Conservation (phyloP, 2,113 vertebrate species). For the Emydocephalus ijimae region DNA sequence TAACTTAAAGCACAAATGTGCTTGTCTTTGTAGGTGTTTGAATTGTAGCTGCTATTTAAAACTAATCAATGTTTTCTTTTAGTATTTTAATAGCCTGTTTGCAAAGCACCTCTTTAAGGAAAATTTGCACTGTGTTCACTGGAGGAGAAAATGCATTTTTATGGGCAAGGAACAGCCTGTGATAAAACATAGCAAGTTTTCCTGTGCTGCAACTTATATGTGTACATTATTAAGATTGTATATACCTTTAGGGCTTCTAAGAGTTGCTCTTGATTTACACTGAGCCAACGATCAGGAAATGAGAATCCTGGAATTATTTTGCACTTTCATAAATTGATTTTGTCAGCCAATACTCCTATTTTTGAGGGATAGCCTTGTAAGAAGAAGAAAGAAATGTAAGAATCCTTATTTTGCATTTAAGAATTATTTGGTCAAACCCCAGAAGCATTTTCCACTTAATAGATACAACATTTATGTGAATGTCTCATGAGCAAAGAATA, state of each 20-base stretch:
- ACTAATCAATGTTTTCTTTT: slow-evolving; percentile 68
- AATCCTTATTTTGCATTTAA: not conserved
- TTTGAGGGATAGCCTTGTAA: not conserved
- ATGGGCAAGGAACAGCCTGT: slow-evolving; percentile 23
- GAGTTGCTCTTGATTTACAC: not conserved
- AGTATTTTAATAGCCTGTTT: slow-evolving; percentile 65
- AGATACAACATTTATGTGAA: not conserved
- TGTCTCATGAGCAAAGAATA: not conserved
- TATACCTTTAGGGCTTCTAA: not conserved
- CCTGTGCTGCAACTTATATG: slow-evolving; percentile 15
- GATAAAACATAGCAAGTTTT: not conserved
- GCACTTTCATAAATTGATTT: not conserved
- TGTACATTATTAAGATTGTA: not conserved
- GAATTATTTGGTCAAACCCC: not conserved
- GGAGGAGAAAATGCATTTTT: slow-evolving; percentile 36
- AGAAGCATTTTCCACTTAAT: not conserved
- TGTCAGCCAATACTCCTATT: not conserved
- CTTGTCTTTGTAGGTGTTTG: slow-evolving; percentile 56
- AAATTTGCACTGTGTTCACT: slow-evolving; percentile 29
- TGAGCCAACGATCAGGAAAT: not conserved
- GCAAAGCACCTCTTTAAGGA: slow-evolving; percentile 56
- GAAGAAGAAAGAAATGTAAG: not conserved
- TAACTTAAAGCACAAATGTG: slow-evolving; percentile 50
- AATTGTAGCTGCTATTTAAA: slow-evolving; percentile 64
- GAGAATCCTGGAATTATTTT: slow-evolving; percentile 4